Base-by-base conservation (phyloP, 2,797 vertebrate species). In the Hirundo rustica region DNA sequence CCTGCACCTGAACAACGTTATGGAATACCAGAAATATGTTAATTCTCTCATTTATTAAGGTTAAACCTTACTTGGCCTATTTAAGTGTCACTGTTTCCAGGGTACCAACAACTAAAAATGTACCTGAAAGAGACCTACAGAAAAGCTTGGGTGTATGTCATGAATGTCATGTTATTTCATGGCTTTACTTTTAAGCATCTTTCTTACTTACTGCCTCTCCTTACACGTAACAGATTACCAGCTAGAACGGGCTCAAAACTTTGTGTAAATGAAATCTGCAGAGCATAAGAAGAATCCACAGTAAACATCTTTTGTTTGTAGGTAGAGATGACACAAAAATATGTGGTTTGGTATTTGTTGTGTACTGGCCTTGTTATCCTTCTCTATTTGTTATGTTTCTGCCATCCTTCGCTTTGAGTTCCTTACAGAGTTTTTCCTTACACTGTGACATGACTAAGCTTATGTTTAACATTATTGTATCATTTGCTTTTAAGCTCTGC, bases 171-270 rank as follows among this genome's bases (percentile, higher is more conserved):
- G 86, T 92, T 83, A 89, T 29, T 89, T 84, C 57, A 30, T 47
- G 68, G 89, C 75, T 96, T 92, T 86, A 55, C 55, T 38, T 67
- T 77, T 90, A 89, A 95, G 85, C 74, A 87, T 60, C 77, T 88
- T 90, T 60, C 77, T 88, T 90, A 93, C 67, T 89, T 91, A 77
- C 57, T 1, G 2, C 51, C 61, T 60, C 65, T 57, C 5, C 72
- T 77, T 61, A 76, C 32, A 23, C 26, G 57, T 86, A 57, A 27
- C 64, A 79, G 50, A 87, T 92, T 92, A 87, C 16, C 45, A 77
- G 36, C 42, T 61, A 27, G 81, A 85, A 92, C 0, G 0, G 7
- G 17, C 70, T 78, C 20, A 53, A 62, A 86, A 53, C 23, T 86
- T 92, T 23, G 19, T 80, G 72, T 38, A 75, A 88, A 55, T 88